These are phyloP conservation scores for Drosophila kepulauana DNA, from an alignment of 1,140 invertebrate genomes.

Conservation along the genomic window DNA sequence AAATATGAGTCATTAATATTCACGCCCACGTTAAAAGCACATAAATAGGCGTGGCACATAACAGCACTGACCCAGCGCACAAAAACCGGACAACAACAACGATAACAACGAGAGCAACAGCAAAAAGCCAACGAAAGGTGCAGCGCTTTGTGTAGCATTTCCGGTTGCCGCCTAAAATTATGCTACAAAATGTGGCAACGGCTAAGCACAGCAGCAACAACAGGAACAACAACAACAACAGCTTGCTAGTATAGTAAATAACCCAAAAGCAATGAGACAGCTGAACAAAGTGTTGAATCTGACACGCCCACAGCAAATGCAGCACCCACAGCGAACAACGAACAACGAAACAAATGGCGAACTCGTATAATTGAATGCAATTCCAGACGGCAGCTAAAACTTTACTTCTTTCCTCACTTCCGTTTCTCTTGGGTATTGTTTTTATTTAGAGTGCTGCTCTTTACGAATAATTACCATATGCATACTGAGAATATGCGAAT, in stretches of 20 bases:
- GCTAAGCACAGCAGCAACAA: constrained; percentile 3
- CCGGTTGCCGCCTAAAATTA: constrained; percentile 63
- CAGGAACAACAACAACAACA: constrained; percentile 28
- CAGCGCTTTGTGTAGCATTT: constrained; percentile 53
- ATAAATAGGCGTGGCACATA: constrained; percentile 76
- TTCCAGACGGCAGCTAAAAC: not conserved
- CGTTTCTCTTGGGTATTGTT: too few relatives aligned
- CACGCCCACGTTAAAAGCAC: constrained; percentile 81
- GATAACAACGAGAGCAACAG: not conserved
- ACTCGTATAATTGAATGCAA: constrained; percentile 31
- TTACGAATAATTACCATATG: not conserved
- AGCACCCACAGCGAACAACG: not conserved
- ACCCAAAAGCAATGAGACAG: constrained; percentile 50
- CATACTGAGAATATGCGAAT: constrained; percentile 4
- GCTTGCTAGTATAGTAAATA: constrained; percentile 47
- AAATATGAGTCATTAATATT: constrained; percentile 81
- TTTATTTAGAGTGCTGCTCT: not conserved
- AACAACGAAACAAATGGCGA: not conserved
- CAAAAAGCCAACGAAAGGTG: constrained; percentile 34
- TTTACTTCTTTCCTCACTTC: not conserved
- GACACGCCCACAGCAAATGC: constrained; percentile 52
- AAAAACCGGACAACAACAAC: constrained; percentile 13
- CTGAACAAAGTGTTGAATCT: constrained; percentile 40
- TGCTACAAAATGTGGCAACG: constrained; percentile 46
- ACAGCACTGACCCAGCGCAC: constrained; percentile 33